phyloP scores from a whole-genome alignment of 2,797 vertebrate species.

The Microctenopoma steveboyesi region DNA sequence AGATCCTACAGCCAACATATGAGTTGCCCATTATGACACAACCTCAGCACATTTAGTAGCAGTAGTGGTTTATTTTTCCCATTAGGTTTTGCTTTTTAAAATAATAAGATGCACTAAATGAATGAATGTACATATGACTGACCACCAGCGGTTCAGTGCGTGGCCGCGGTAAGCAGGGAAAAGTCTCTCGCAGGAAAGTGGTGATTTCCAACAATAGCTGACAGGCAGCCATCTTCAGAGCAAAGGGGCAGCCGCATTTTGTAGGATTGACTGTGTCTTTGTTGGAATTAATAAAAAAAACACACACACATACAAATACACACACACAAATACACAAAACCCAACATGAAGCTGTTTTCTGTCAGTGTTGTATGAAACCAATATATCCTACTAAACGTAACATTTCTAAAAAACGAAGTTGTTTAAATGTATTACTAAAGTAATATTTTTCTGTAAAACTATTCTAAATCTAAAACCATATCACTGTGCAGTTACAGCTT shows the following conservation, averaged over 20 bases:
- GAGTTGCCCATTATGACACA: neutral
- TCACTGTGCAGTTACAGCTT: neutral
- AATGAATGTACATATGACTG: slow-evolving; percentile 59
- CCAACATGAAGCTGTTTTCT: too few relatives aligned
- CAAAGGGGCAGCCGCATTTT: slow-evolving; percentile 97
- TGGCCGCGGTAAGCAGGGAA: slow-evolving; percentile 94
- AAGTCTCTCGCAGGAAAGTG: slow-evolving; percentile 96
- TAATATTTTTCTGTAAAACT: neutral
- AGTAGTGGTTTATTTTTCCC: too few relatives aligned
- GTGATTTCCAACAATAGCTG: slow-evolving; percentile 97
- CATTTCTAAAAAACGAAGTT: neutral
- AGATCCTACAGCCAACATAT: slow-evolving; percentile 84
- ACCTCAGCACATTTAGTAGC: neutral
- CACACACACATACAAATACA: neutral
- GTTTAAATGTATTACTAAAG: neutral
- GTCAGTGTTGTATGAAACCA: too few relatives aligned
- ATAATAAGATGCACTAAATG: neutral
- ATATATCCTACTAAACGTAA: too few relatives aligned
- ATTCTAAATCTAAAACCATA: neutral
- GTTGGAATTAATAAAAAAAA: neutral
- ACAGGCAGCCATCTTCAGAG: slow-evolving; percentile 98
- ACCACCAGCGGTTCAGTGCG: slow-evolving; percentile 96
- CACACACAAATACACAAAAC: too few relatives aligned
- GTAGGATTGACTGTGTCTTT: slow-evolving; percentile 98
- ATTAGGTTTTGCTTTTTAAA: too few relatives aligned